Percentiles rank a stretch among this genome's conserved stretches.
phyloP scores from a whole-genome alignment of 2,113 vertebrate genomes.

The Taxidea taxus region DNA sequence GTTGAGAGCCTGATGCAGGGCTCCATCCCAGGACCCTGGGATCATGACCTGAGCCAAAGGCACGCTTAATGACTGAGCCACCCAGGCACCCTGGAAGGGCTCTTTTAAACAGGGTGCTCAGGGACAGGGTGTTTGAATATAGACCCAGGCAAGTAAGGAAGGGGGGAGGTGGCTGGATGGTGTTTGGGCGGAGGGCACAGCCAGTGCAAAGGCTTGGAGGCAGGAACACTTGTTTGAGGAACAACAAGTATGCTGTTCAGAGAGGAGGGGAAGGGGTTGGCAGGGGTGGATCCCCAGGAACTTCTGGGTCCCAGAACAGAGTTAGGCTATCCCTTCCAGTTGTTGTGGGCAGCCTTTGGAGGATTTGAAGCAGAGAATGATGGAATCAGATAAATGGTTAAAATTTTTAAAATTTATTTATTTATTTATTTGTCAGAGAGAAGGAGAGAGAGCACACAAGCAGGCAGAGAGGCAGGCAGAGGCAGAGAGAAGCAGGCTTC shows the following conservation, averaged over 20 bases:
- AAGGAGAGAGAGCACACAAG: too few species aligned
- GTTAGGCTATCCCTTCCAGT: not conserved
- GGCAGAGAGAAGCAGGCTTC: too few species aligned
- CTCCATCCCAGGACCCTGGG: too few species aligned
- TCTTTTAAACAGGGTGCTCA: not conserved
- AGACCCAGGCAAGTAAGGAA: not conserved
- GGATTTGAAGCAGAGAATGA: not conserved
- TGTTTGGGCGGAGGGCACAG: not conserved
- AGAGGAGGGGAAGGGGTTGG: not conserved
- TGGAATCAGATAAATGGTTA: not conserved
- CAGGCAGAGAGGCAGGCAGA: too few species aligned
- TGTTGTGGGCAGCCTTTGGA: not conserved
- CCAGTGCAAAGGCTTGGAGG: not conserved
- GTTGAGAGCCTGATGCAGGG: too few species aligned
- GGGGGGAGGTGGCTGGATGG: not conserved
- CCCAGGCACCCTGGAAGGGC: too few species aligned
- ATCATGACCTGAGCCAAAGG: too few species aligned
- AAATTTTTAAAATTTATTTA: too few species aligned
- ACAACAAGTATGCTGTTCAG: not conserved
- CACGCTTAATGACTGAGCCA: too few species aligned
- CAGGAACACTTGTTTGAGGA: not conserved
- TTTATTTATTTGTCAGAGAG: too few species aligned
- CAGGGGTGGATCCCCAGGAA: not conserved
- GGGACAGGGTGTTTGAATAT: not conserved
- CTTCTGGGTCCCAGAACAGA: not conserved